These are phyloP conservation scores for Xyrauchen texanus DNA, from an alignment of 2,113 vertebrate genomes.

Conservation along the genomic window DNA sequence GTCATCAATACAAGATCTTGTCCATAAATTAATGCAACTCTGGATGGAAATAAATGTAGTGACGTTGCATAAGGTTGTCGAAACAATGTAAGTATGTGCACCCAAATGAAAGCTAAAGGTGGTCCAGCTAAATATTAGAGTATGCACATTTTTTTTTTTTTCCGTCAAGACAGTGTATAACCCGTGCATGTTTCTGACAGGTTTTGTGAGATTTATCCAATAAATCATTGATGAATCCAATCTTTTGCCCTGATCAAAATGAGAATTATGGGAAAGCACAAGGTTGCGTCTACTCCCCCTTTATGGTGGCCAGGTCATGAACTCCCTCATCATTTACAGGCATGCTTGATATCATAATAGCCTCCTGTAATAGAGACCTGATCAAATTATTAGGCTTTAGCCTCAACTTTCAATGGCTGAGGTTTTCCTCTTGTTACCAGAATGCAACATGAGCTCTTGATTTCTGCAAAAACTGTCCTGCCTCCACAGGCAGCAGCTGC, in stretches of 20 bases:
- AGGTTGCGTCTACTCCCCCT: too few relatives aligned
- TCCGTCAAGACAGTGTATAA: too few relatives aligned
- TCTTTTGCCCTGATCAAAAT: background rate
- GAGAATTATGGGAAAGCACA: background rate
- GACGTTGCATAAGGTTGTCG: too few relatives aligned
- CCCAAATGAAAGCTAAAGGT: too few relatives aligned
- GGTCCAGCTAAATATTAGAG: too few relatives aligned
- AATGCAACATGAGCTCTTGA: slow-evolving; percentile 51
- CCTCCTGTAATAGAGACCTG: slow-evolving; percentile 5
- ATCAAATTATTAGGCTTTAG: slow-evolving; percentile 27
- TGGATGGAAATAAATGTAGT: too few relatives aligned
- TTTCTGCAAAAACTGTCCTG: slow-evolving; percentile 3
- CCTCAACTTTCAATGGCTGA: slow-evolving; percentile 13
- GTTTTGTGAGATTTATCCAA: background rate
- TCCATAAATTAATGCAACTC: too few relatives aligned
- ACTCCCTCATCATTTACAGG: slow-evolving; percentile 2
- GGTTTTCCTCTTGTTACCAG: slow-evolving; percentile 40
- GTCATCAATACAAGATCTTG: too few relatives aligned
- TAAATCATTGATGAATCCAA: background rate
- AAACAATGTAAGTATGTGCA: too few relatives aligned
- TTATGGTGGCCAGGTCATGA: background rate
- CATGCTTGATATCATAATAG: slow-evolving; percentile 9
- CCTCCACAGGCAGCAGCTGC: slow-evolving; percentile 3
- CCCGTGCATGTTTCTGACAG: background rate
- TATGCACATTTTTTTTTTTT: too few relatives aligned